Evolutionary conservation across 2,113 vertebrate genomes (phyloP).

Genomic region (Callipepla californica): DNA sequence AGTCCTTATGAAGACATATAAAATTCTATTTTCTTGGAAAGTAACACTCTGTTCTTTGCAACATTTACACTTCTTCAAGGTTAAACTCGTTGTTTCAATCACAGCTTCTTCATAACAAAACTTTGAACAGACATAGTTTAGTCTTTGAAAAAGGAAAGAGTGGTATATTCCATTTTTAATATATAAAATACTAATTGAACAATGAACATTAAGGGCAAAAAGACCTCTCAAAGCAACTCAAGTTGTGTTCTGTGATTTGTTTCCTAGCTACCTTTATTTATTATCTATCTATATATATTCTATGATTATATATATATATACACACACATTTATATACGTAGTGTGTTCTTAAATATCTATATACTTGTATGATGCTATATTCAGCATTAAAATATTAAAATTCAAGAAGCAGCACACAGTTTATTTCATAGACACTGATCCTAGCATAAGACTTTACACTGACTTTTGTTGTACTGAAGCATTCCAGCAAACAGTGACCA

Average conservation of each 20-base stretch:
- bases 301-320: not conserved
- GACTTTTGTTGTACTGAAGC: not conserved
- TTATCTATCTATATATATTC: not conserved
- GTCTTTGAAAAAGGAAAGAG: not conserved
- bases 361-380: not conserved
- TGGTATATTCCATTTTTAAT: not conserved
- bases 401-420: not conserved
- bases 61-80: not conserved
- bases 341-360: not conserved
- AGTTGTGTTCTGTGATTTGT: not conserved
- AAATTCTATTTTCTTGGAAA: not conserved
- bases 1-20: not conserved
- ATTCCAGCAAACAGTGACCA: not conserved
- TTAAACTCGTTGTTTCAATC: not conserved
- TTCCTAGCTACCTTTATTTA: not conserved
- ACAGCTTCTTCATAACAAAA: not conserved
- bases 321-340: not conserved
- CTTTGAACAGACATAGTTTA: not conserved
- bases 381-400: not conserved
- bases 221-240: not conserved
- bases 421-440: not conserved
- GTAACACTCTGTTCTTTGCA: accelerated
- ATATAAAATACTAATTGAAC: not conserved
- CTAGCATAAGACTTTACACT: not conserved
- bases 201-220: not conserved